Conservation (phyloP, 2,113 vertebrate genomes). For the Archocentrus centrarchus region DNA sequence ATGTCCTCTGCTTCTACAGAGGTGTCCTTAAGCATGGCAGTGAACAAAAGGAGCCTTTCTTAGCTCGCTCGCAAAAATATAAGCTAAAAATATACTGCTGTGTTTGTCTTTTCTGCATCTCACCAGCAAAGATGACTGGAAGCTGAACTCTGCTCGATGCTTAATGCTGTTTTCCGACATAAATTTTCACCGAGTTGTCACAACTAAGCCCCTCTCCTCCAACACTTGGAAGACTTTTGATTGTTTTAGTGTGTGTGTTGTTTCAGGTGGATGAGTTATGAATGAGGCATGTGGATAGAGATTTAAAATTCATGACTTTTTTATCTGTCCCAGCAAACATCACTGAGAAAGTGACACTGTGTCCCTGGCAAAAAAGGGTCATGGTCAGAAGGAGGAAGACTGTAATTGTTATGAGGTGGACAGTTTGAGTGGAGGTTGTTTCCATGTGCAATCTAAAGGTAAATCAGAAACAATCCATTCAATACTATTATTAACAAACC, state of each 20-base stretch:
- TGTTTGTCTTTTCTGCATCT: not conserved
- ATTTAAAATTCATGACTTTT: slow-evolving; percentile 48
- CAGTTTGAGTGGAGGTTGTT: not conserved
- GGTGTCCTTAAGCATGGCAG: slow-evolving; percentile 4
- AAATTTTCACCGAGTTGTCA: slow-evolving; percentile 10
- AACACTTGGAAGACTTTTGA: slow-evolving; percentile 16
- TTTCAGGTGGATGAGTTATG: slow-evolving; percentile 43
- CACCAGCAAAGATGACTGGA: not conserved
- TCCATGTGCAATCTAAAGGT: not conserved
- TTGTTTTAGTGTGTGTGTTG: slow-evolving; percentile 25
- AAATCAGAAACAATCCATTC: not conserved
- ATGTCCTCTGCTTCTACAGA: slow-evolving; percentile 17
- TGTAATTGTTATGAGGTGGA: not conserved
- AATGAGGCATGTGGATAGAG: slow-evolving; percentile 41
- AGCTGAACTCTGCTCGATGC: not conserved
- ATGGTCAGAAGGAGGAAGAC: not conserved
- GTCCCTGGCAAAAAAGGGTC: not conserved
- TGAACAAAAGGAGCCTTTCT: slow-evolving; percentile 31
- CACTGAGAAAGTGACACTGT: not conserved
- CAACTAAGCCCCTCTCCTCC: not conserved
- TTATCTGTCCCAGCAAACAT: slow-evolving; percentile 19
- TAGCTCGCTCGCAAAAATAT: slow-evolving; percentile 15
- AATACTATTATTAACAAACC: not conserved
- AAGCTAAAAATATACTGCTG: slow-evolving; percentile 28
- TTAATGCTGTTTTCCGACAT: not conserved